Evolutionary conservation across 2,113 vertebrate species (phyloP).

Genomic region (Globicephala melas): DNA sequence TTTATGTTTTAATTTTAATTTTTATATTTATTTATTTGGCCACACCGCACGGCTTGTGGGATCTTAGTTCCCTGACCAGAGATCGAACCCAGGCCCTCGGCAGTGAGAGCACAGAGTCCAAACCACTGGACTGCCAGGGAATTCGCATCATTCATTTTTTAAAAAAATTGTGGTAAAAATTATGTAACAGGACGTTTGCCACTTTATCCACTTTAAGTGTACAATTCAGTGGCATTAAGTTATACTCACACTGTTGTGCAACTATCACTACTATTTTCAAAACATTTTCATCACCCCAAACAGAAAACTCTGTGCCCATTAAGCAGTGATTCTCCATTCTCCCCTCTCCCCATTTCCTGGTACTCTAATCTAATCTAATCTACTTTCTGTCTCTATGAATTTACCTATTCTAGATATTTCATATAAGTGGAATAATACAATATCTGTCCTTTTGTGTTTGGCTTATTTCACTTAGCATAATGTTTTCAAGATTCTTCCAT

Average conservation of each 20-base stretch:
- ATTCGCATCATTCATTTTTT: neutral
- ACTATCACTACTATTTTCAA: neutral
- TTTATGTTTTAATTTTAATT: too few relatives aligned
- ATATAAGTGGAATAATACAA: neutral
- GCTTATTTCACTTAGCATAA: neutral
- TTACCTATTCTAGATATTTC: neutral
- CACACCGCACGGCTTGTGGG: too few relatives aligned
- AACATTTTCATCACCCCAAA: neutral
- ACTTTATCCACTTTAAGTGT: neutral
- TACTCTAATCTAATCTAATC: neutral
- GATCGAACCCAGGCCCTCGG: too few relatives aligned
- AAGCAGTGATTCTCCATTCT: neutral
- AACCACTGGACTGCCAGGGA: too few relatives aligned
- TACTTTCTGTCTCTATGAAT: neutral
- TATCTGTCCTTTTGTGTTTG: neutral
- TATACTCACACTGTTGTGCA: neutral
- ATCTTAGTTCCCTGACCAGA: too few relatives aligned
- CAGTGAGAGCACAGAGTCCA: too few relatives aligned
- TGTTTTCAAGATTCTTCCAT: neutral
- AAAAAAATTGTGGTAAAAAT: neutral
- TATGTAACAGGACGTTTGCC: neutral
- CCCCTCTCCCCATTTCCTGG: neutral
- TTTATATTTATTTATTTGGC: too few relatives aligned
- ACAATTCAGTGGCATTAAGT: neutral
- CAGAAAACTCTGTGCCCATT: neutral